Percentiles rank a stretch among this genome's conserved stretches.
These are phyloP conservation scores for Syngnathus acus DNA, from an alignment of 2,797 vertebrate genomes.

Conservation along the genomic window DNA sequence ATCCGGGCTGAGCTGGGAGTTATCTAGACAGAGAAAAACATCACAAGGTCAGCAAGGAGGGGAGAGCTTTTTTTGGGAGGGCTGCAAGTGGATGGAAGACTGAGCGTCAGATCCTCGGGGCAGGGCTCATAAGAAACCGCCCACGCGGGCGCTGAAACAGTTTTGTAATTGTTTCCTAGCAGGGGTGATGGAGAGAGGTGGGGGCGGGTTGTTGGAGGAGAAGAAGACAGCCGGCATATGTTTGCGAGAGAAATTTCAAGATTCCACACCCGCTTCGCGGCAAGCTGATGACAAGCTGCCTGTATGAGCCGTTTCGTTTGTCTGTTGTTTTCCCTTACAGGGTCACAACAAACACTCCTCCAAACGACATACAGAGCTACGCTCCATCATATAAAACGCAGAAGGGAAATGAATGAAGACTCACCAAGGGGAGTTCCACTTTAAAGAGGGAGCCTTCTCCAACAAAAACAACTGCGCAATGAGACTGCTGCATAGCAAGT, in stretches of 20 bases:
- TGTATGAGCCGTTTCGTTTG: slow-evolving; percentile 15
- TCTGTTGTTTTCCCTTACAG: slow-evolving; percentile 54
- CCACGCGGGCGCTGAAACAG: slow-evolving; percentile 77
- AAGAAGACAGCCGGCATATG: slow-evolving; percentile 43
- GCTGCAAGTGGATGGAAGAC: slow-evolving; percentile 33
- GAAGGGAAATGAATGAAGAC: not conserved
- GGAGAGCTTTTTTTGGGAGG: slow-evolving; percentile 46
- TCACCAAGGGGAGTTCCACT: slow-evolving; percentile 23
- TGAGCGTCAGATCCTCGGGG: slow-evolving; percentile 48
- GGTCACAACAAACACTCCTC: slow-evolving; percentile 31
- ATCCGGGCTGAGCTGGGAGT: slow-evolving; percentile 65
- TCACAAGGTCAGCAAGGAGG: slow-evolving; percentile 41
- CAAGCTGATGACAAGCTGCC: slow-evolving; percentile 44
- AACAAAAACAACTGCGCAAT: slow-evolving; percentile 34
- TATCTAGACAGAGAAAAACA: slow-evolving; percentile 64
- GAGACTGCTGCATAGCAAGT: slow-evolving; percentile 19
- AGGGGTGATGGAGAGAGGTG: slow-evolving; percentile 41
- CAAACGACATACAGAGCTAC: slow-evolving; percentile 7
- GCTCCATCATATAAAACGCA: slow-evolving; percentile 1
- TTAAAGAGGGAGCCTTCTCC: slow-evolving; percentile 27
- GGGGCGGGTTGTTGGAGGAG: slow-evolving; percentile 16
- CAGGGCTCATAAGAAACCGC: slow-evolving; percentile 61
- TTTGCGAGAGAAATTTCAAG: slow-evolving; percentile 68
- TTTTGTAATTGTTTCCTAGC: slow-evolving; percentile 78
- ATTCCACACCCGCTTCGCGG: slow-evolving; percentile 73